Evolutionary conservation across 2,113 vertebrate genomes (phyloP), one percentile per base, ranked within the genome.

Genomic region (Sylvietta virens): DNA sequence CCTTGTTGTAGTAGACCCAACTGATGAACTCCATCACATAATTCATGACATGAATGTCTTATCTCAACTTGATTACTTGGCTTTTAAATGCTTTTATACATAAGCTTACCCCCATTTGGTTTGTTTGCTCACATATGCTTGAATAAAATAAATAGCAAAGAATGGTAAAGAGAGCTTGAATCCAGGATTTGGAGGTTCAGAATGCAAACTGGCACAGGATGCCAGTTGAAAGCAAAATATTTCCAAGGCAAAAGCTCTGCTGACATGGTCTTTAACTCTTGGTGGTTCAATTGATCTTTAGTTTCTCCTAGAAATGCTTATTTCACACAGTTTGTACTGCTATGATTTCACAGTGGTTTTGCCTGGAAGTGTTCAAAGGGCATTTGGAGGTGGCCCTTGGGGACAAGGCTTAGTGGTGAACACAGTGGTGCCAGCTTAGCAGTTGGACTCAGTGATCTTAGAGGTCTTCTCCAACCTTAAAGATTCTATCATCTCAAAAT

Each of bases 371-470:
- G 10, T 23, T 60, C 37, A 53, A 53, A 69, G 47, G n/a, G 56
- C 28, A 20, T 30, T 53, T 53, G 28, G 23, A 39, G 8, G 23
- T 61, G 39, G 19, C 53, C 69, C 56, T 20, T 53, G 23, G 54
- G 64, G 10, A 20, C 24, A 20, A 0, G 1, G 2, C 42, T 51
- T 50, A 17, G 21, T 44, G 54, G 40, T 39, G 39, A 54, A 21
- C 58, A 33, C 16, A 13, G 9, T n/a, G 58, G 23, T 78, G 33
- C 47, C 27, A 33, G 37, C 18, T 39, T 24, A 61, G 40, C 8
- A 15, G 22, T 6, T 61, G 45, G 33, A n/a, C 33, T 61, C 37
- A 1, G 33, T 50, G 54, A 13, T 15, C 39, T 39, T 23, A 7
- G 54, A 51, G 45, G 19, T 15, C 23, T 86, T 51, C 69, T 39